Percentiles rank a stretch among this genome's conserved stretches.
Conservation (phyloP, 2,888 invertebrate species). For the Arrhopalites spinosus region DNA sequence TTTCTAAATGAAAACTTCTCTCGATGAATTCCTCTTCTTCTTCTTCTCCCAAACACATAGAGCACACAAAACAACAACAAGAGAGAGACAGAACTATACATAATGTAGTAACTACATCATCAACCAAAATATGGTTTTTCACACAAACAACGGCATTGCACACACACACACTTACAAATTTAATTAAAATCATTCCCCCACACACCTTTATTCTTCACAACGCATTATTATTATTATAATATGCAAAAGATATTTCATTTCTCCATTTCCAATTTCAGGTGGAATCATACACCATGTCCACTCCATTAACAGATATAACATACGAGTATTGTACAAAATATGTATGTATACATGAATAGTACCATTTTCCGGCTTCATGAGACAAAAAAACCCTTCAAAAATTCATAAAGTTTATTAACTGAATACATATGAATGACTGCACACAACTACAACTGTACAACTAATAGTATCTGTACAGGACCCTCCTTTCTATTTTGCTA, state of each 20-base stretch:
- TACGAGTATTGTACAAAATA: no score
- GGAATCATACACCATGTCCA: slow-evolving; percentile 8
- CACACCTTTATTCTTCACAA: slow-evolving; percentile 9
- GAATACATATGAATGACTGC: no score
- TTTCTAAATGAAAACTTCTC: no score
- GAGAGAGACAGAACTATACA: background rate
- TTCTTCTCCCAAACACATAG: background rate
- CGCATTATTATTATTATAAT: slow-evolving; percentile 21
- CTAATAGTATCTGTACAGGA: no score
- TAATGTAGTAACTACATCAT: slow-evolving; percentile 22
- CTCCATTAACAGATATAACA: no score
- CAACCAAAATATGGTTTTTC: slow-evolving; percentile 32
- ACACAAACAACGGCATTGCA: slow-evolving; percentile 19
- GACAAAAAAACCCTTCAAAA: no score
- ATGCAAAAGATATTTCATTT: slow-evolving; percentile 25
- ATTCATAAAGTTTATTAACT: no score
- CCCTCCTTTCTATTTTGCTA: no score
- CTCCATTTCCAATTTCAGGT: slow-evolving; percentile 26
- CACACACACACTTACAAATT: slow-evolving; percentile 30
- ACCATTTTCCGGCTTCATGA: no score
- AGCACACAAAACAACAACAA: background rate
- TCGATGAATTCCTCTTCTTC: no score
- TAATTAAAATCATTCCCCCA: slow-evolving; percentile 30
- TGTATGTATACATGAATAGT: no score
- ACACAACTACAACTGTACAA: no score